phyloP scores from a whole-genome alignment of 2,797 vertebrate genomes.

The Gallirallus australis region DNA sequence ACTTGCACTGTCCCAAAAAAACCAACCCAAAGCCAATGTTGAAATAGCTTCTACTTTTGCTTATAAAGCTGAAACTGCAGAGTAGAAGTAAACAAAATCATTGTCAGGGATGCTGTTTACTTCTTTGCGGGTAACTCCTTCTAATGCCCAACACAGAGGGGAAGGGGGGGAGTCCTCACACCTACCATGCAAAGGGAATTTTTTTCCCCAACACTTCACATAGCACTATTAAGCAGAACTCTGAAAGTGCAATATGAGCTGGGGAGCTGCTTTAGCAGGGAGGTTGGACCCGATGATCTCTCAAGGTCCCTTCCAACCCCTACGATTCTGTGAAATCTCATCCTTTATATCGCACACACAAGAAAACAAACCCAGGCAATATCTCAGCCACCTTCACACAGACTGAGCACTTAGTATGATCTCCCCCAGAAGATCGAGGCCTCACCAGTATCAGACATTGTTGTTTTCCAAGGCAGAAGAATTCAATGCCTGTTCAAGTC shows the following conservation, averaged over 20 bases:
- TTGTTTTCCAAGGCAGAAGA: neutral
- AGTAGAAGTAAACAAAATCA: neutral
- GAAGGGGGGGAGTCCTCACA: neutral
- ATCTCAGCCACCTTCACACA: neutral
- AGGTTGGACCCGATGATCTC: no score
- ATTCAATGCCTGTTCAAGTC: neutral
- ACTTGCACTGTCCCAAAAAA: neutral
- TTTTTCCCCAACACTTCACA: neutral
- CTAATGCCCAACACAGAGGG: neutral
- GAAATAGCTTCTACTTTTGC: neutral
- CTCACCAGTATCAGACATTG: neutral
- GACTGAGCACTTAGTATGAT: neutral
- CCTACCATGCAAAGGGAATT: neutral
- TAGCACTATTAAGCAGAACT: neutral
- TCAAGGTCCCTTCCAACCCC: no score
- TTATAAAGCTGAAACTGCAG: neutral
- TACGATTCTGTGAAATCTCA: neutral
- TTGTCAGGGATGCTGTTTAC: neutral
- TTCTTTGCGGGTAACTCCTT: neutral
- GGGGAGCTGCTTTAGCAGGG: no score
- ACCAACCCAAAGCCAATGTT: neutral
- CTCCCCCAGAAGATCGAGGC: neutral
- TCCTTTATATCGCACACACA: neutral
- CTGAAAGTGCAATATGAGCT: no score
- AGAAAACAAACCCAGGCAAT: neutral